Conservation (phyloP, 2,888 invertebrate genomes). For the Calameuta idolon region DNA sequence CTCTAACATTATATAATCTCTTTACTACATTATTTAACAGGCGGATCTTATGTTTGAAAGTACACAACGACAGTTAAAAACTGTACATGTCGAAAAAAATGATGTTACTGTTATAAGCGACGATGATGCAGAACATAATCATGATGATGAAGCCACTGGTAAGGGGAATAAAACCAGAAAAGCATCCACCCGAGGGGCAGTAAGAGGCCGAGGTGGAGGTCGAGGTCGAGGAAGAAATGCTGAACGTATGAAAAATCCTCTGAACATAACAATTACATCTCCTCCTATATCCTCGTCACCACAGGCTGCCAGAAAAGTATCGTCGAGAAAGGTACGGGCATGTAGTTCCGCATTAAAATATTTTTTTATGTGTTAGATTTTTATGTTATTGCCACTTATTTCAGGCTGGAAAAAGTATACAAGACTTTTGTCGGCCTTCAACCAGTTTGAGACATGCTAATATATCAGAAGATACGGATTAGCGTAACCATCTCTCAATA, state of each 20-base stretch:
- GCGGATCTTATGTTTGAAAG: neutral
- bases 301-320: neutral
- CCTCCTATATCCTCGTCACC: neutral
- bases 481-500: neutral
- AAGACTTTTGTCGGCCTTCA: neutral
- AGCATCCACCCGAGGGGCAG: neutral
- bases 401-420: neutral
- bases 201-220: neutral
- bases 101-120: neutral
- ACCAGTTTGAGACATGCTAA: neutral
- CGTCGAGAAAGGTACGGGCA: neutral
- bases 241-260: slow-evolving; percentile 3
- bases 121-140: neutral
- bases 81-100: neutral
- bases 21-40: neutral
- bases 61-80: neutral
- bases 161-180: neutral
- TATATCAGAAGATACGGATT: neutral
- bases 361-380: neutral
- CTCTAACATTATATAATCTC: neutral
- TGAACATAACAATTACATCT: neutral
- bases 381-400: neutral
- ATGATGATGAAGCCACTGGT: neutral
- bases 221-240: slow-evolving; percentile 20
- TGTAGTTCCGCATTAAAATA: neutral